These are phyloP conservation scores for Betta splendens DNA, from an alignment of 2,797 vertebrate genomes.

Conservation along the genomic window DNA sequence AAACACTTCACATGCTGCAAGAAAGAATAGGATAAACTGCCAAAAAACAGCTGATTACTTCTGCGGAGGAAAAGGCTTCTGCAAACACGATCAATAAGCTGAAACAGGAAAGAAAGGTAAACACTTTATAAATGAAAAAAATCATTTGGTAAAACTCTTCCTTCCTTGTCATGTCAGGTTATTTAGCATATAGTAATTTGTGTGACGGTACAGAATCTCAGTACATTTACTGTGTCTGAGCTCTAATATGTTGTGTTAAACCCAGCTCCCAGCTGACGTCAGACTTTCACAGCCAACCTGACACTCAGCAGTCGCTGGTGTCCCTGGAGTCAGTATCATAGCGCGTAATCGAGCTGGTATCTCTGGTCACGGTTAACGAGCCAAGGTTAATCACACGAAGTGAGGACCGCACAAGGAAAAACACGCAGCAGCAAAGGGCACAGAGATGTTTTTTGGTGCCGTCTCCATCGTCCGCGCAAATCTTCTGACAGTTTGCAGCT, in stretches of 20 bases:
- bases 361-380: conserved; percentile 2
- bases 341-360: conserved; percentile 19
- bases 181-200: neutral
- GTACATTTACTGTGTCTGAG: too few relatives aligned
- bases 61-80: neutral
- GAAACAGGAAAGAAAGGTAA: too few relatives aligned
- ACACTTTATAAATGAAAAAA: too few relatives aligned
- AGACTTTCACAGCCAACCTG: conserved; percentile 10
- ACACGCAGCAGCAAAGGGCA: neutral
- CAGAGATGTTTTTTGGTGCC: too few relatives aligned
- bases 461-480: too few relatives aligned
- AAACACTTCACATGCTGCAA: neutral
- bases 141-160: neutral
- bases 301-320: conserved; percentile 3
- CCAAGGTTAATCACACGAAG: conserved; percentile 24
- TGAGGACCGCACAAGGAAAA: neutral
- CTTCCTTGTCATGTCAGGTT: neutral
- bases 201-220: too few relatives aligned
- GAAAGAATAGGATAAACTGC: neutral
- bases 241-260: conserved; percentile 64
- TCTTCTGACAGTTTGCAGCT: too few relatives aligned
- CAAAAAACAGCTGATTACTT: neutral
- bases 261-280: conserved; percentile 34
- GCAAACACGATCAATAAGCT: too few relatives aligned
- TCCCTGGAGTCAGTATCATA: conserved; percentile 14